These are phyloP conservation scores for Hydractinia echinata DNA, from an alignment of 30 jellyfish, hydroid and myxozoan species.

Conservation along the genomic window DNA sequence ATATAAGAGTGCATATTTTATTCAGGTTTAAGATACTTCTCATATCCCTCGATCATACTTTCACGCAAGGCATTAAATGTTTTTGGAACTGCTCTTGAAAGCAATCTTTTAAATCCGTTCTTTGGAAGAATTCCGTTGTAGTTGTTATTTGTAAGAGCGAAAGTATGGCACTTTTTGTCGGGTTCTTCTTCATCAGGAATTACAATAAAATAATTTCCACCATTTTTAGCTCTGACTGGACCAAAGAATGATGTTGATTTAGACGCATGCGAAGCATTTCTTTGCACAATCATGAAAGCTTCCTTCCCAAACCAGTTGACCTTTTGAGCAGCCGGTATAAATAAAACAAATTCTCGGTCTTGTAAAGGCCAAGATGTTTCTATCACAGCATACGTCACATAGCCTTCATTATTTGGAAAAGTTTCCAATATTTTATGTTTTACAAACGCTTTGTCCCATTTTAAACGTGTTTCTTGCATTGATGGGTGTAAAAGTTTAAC, in stretches of 20 bases:
- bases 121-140: not conserved
- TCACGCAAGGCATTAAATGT: not conserved
- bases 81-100: not conserved
- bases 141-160: not conserved
- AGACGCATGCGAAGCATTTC: not conserved
- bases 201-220: not conserved
- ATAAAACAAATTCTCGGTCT: conserved; percentile 14
- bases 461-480: not conserved
- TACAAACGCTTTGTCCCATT: conserved; percentile 11
- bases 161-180: not conserved
- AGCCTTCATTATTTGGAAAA: conserved; percentile 2
- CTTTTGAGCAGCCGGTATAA: not conserved
- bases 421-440: not conserved
- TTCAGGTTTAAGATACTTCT: not conserved
- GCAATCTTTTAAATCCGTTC: not conserved
- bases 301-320: not conserved
- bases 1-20: not conserved
- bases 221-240: conserved; percentile 2
- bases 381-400: not conserved
- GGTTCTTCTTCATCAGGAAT: not conserved
- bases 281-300: not conserved
- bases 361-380: not conserved
- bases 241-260: not conserved
- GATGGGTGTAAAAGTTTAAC: not conserved
- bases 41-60: not conserved